Conservation (phyloP, 2,888 invertebrate species). For the Plagiodera versicolora region DNA sequence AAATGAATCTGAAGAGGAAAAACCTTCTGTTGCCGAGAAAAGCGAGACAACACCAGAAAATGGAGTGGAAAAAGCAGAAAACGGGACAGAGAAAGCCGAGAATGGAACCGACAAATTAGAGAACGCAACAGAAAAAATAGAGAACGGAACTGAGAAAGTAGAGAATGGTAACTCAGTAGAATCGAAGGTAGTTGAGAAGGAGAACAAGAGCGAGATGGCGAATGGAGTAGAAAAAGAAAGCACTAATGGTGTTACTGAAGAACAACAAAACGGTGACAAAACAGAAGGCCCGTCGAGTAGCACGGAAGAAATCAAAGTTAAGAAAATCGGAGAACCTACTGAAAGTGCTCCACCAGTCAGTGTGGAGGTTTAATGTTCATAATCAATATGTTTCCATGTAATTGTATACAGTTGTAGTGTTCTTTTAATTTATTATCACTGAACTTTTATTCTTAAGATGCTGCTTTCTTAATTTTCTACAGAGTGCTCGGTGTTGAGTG, state of each 20-base stretch:
- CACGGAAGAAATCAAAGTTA: slow-evolving; percentile 59
- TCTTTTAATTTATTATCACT: slow-evolving; percentile 28
- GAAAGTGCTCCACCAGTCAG: slow-evolving; percentile 38
- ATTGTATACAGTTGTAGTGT: slow-evolving; percentile 36
- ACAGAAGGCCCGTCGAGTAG: slow-evolving; percentile 30
- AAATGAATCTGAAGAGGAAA: slow-evolving; percentile 16
- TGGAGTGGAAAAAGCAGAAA: too few species aligned
- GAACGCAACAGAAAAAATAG: too few species aligned
- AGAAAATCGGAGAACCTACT: slow-evolving; percentile 56
- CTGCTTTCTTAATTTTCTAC: slow-evolving; percentile 23
- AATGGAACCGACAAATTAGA: too few species aligned
- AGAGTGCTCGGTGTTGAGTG: slow-evolving; percentile 16
- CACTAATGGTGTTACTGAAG: slow-evolving; percentile 29
- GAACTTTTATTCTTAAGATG: slow-evolving; percentile 15
- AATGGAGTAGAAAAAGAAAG: slow-evolving; percentile 42
- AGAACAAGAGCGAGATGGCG: slow-evolving; percentile 54
- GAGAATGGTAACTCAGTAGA: slow-evolving; percentile 14
- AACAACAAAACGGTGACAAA: slow-evolving; percentile 34
- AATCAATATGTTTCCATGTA: slow-evolving; percentile 33
- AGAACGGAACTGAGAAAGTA: not conserved
- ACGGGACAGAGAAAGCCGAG: too few species aligned
- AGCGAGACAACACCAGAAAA: slow-evolving; percentile 10
- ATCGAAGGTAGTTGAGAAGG: slow-evolving; percentile 48
- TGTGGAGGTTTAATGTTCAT: slow-evolving; percentile 40
- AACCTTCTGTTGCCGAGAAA: not conserved